These are phyloP conservation scores for Prosopocoilus inquinatus DNA, from an alignment of 2,888 invertebrate species.

Conservation along the genomic window DNA sequence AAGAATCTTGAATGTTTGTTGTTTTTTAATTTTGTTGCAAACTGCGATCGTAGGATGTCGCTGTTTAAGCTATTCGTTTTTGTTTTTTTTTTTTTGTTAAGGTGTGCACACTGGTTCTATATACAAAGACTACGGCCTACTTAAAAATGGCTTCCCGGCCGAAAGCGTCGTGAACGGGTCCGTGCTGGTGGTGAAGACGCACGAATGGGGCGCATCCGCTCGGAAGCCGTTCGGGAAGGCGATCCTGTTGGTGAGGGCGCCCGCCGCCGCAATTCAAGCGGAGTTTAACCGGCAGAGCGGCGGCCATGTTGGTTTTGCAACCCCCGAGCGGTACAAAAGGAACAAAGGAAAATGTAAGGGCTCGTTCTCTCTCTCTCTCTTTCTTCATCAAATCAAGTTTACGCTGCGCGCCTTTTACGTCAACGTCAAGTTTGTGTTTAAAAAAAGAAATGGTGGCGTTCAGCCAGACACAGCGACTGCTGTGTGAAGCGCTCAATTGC, in stretches of 20 bases:
- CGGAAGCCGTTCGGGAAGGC: constrained; percentile 63
- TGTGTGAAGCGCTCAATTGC: too few relatives aligned
- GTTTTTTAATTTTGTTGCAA: too few relatives aligned
- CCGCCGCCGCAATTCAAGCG: constrained; percentile 71
- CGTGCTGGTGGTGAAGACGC: constrained; percentile 76
- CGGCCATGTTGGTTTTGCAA: constrained; percentile 77
- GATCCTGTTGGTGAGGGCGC: constrained; percentile 68
- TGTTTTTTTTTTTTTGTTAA: constrained; percentile 39
- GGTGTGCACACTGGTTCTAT: constrained; percentile 76
- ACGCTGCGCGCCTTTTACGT: too few relatives aligned
- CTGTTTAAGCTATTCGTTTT: too few relatives aligned
- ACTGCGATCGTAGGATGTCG: too few relatives aligned
- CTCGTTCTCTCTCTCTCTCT: too few relatives aligned
- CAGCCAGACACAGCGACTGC: too few relatives aligned
- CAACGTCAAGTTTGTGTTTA: too few relatives aligned
- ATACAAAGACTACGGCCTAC: constrained; percentile 76
- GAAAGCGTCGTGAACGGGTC: constrained; percentile 75
- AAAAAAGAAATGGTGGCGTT: too few relatives aligned
- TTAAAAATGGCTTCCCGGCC: constrained; percentile 77
- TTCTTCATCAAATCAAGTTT: too few relatives aligned
- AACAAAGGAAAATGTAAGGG: constrained; percentile 61
- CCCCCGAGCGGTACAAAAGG: constrained; percentile 62
- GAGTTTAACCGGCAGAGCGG: constrained; percentile 80
- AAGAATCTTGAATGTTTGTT: too few relatives aligned
- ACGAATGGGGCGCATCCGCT: constrained; percentile 66